Conservation (phyloP, 2,797 vertebrate genomes). For the Cygnus olor region DNA sequence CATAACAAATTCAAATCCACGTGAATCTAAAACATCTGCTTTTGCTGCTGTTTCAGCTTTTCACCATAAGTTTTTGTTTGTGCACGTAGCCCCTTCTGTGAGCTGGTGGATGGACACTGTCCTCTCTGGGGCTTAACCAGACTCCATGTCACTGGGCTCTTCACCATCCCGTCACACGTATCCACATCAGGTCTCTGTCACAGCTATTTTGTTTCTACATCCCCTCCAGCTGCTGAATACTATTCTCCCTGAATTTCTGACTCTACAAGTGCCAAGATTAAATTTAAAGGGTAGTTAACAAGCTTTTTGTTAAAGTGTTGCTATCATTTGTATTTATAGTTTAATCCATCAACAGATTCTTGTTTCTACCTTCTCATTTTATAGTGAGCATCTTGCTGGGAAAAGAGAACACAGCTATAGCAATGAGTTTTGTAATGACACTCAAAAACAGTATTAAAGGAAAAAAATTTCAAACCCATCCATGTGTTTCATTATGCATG, state of each 20-base stretch:
- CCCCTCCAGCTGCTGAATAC: background rate
- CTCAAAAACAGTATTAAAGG: background rate
- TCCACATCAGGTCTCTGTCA: background rate
- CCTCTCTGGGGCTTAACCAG: background rate
- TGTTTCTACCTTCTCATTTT: slow-evolving; percentile 37
- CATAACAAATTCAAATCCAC: background rate
- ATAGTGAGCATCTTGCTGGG: background rate
- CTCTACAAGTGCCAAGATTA: background rate
- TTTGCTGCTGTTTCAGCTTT: background rate
- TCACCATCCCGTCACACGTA: fast-evolving
- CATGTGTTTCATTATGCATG: background rate
- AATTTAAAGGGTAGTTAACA: slow-evolving; percentile 40
- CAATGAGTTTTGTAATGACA: background rate
- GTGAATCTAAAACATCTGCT: background rate
- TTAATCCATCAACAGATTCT: slow-evolving; percentile 57
- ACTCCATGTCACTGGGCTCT: fast-evolving
- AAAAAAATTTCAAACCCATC: background rate
- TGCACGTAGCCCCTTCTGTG: fast-evolving
- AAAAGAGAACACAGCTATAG: slow-evolving; percentile 17
- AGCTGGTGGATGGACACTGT: background rate
- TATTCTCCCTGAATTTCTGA: background rate
- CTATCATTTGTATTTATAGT: slow-evolving; percentile 38
- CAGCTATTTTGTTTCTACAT: background rate
- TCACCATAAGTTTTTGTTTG: background rate
- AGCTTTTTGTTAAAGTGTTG: slow-evolving; percentile 33